Evolutionary conservation across 2,797 vertebrate genomes (phyloP).

Genomic region (Chiroxiphia lanceolata): DNA sequence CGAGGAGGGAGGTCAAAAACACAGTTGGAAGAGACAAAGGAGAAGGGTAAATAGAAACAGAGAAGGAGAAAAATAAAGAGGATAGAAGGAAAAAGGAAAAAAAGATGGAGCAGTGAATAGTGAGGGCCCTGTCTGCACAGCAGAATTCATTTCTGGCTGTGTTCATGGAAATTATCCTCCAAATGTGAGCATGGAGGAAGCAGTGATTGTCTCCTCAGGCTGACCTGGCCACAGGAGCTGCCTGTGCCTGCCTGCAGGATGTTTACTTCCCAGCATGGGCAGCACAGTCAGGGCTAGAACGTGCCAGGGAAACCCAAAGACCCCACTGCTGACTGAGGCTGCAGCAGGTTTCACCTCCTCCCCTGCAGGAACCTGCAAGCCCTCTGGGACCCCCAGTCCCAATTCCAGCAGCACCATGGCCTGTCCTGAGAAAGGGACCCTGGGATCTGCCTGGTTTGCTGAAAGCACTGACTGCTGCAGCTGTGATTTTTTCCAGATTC

Average conservation of each 20-base stretch:
- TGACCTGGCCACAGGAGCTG: constrained; percentile 48
- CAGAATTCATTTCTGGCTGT: constrained; percentile 38
- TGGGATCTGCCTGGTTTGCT: neutral
- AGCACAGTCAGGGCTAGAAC: neutral
- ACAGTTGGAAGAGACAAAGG: neutral
- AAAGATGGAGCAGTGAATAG: neutral
- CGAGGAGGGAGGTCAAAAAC: neutral
- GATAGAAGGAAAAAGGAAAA: neutral
- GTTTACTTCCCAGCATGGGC: constrained; percentile 59
- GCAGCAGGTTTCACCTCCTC: neutral
- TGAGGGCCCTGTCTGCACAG: neutral
- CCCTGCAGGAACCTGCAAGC: neutral
- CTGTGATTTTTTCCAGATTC: neutral
- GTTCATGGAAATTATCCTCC: constrained; percentile 65
- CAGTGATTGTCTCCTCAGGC: constrained; percentile 34
- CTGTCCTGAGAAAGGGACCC: neutral
- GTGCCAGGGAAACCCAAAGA: constrained; percentile 5
- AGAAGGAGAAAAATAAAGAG: neutral
- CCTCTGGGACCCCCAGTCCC: neutral
- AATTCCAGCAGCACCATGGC: neutral
- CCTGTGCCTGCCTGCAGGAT: constrained; percentile 52
- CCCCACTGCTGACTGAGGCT: accelerated
- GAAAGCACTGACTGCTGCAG: neutral
- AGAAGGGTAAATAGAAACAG: neutral
- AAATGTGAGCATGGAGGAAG: constrained; percentile 63